These are phyloP conservation scores for Teleiodes luculella DNA, from an alignment of 2,888 invertebrate species.

Conservation along the genomic window DNA sequence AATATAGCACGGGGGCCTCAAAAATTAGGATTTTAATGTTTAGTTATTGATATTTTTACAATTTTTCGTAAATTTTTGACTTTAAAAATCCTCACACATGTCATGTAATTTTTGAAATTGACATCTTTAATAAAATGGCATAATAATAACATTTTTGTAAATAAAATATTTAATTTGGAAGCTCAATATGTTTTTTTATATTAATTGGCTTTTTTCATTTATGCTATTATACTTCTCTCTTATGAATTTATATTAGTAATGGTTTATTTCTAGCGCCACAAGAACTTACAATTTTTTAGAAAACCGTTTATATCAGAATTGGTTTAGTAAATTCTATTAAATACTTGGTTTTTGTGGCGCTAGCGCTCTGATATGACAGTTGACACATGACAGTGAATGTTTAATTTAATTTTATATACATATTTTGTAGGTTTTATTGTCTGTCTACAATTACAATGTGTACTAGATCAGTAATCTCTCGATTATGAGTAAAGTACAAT, in stretches of 20 bases:
- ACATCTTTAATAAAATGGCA: conserved; percentile 12
- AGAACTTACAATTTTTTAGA: conserved; percentile 11
- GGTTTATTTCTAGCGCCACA: background rate
- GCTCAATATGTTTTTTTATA: conserved; percentile 20
- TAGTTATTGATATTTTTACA: too few relatives aligned
- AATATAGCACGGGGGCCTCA: background rate
- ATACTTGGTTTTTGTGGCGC: background rate
- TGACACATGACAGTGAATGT: conserved; percentile 4
- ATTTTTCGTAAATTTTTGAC: background rate
- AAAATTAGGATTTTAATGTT: too few relatives aligned
- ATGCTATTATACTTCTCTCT: background rate
- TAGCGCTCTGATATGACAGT: background rate
- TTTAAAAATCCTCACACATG: too few relatives aligned
- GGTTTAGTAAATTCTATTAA: background rate
- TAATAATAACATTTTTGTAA: conserved; percentile 31
- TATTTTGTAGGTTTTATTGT: conserved; percentile 11
- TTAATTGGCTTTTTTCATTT: background rate
- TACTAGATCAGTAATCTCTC: conserved; percentile 54
- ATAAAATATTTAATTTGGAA: conserved; percentile 27
- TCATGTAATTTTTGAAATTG: background rate
- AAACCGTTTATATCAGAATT: background rate
- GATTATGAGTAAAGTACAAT: conserved; percentile 58
- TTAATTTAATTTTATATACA: background rate
- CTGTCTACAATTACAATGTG: conserved; percentile 46
- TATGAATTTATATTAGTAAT: conserved; percentile 1